Evolutionary conservation across 1,140 invertebrate species (phyloP), one percentile per base, ranked within the genome.

Genomic region (Euwallacea similis): DNA sequence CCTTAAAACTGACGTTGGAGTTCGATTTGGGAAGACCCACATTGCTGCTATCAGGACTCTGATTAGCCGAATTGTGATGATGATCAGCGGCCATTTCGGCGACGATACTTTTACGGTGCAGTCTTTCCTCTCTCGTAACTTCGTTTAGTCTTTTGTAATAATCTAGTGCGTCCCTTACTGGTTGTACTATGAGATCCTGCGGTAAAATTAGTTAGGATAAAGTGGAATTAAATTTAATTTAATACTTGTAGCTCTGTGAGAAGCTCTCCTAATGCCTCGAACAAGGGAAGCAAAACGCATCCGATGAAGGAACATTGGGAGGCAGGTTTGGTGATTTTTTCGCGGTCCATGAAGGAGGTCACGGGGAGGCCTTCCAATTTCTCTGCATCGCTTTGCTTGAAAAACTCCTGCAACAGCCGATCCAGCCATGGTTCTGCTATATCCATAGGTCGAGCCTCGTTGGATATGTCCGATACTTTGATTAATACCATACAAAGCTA

Each of bases 331-430:
- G 91, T 93, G 10, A 95, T 91, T 83, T 93, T 94, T 69, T 94
- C 92, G n/a, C 92, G 86, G 79, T 95, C 93, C 93, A 95, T 95
- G 78, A 94, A 95, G 0, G 93, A 92, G 7, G 93, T 93, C 0
- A 94, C 92, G 2, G 93, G 92, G 67, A 95, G 83, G 7, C 93
- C 92, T 80, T 93, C 91, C 50, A 91, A 83, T 79, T 94, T 94
- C 78, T 95, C 93, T 7, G 90, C 88, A 72, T 94, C 93, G 79
- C 91, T 93, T 83, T 94, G 91, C 72, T 90, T 90, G 77, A 92
- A 93, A 78, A 92, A 93, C 78, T 93, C 90, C 79, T 92, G 83
- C 16, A 94, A 83, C 7, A 95, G 82, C 73, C 89, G 88, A 72
- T 94, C 93, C 56, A 94, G 80, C 93, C 93, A 95, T 0, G 91